These are phyloP conservation scores for Galerucella calmariensis DNA, from an alignment of 2,888 invertebrate species.

Conservation along the genomic window DNA sequence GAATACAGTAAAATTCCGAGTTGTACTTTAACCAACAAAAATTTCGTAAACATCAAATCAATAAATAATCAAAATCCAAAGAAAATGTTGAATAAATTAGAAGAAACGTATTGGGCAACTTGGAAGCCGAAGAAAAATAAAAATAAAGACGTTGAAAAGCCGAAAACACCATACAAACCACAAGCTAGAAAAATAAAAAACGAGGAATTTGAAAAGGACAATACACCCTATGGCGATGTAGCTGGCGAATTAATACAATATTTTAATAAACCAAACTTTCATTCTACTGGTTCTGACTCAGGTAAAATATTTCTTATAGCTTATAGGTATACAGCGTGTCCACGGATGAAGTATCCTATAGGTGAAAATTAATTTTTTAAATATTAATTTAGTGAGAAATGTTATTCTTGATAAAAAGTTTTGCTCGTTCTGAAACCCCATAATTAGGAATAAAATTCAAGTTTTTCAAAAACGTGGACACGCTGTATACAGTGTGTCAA, in stretches of 20 bases:
- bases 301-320: neutral
- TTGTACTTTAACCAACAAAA: conserved; percentile 42
- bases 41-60: conserved; percentile 28
- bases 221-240: conserved; percentile 23
- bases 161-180: conserved; percentile 41
- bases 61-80: conserved; percentile 43
- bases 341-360: no score
- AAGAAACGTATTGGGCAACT: conserved; percentile 62
- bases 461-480: no score
- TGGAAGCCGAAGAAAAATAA: conserved; percentile 59
- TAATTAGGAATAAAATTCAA: no score
- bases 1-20: conserved; percentile 40
- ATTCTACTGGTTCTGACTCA: neutral
- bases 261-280: conserved; percentile 17
- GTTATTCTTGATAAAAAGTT: no score
- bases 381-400: no score
- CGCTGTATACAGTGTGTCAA: no score
- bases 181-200: conserved; percentile 2
- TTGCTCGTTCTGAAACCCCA: no score
- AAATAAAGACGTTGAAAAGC: conserved; percentile 3
- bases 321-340: no score
- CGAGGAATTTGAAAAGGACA: neutral
- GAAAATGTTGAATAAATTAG: conserved; percentile 56
- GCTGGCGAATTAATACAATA: conserved; percentile 25
- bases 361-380: no score